Percentiles rank a stretch among this genome's conserved stretches.
Evolutionary conservation across 1,140 invertebrate genomes (phyloP).

Genomic region (Zaprionus africanus): DNA sequence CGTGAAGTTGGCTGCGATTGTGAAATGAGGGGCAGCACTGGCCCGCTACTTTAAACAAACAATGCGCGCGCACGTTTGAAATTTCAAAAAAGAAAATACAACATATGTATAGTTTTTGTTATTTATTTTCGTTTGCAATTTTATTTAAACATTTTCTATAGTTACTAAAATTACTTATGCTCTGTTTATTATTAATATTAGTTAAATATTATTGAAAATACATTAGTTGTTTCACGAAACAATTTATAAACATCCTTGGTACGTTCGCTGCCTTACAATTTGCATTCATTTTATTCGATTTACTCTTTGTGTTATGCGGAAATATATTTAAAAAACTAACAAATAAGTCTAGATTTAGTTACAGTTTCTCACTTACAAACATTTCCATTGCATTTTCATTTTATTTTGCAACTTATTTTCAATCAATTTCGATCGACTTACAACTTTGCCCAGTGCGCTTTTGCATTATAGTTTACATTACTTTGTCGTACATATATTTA

Average conservation of each 20-base stretch:
- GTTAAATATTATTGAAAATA: conserved; percentile 83
- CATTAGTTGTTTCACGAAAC: conserved; percentile 82
- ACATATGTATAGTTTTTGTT: conserved; percentile 51
- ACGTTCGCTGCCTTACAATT: conserved; percentile 66
- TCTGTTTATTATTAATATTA: conserved; percentile 81
- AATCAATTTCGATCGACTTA: conserved; percentile 60
- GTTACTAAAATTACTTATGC: conserved; percentile 84
- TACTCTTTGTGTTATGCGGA: conserved; percentile 61
- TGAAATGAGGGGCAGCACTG: not conserved
- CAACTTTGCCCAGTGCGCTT: conserved; percentile 68
- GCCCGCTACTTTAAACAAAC: not conserved
- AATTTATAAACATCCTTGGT: conserved; percentile 82
- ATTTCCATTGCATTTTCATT: conserved; percentile 41
- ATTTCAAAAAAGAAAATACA: not conserved
- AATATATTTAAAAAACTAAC: conserved; percentile 76
- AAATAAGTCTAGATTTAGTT: conserved; percentile 82
- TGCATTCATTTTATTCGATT: conserved; percentile 44
- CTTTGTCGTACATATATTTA: conserved; percentile 30
- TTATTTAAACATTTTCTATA: conserved; percentile 84
- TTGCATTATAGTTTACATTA: conserved; percentile 22
- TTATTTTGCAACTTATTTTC: conserved; percentile 53
- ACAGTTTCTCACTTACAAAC: conserved; percentile 73
- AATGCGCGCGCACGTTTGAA: not conserved
- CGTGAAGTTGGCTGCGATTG: conserved; percentile 28
- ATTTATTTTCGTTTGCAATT: conserved; percentile 83